Evolutionary conservation across 2,797 vertebrate genomes (phyloP), one percentile per base, ranked within the genome.

Genomic region (Enteromius unitaeniatus): DNA sequence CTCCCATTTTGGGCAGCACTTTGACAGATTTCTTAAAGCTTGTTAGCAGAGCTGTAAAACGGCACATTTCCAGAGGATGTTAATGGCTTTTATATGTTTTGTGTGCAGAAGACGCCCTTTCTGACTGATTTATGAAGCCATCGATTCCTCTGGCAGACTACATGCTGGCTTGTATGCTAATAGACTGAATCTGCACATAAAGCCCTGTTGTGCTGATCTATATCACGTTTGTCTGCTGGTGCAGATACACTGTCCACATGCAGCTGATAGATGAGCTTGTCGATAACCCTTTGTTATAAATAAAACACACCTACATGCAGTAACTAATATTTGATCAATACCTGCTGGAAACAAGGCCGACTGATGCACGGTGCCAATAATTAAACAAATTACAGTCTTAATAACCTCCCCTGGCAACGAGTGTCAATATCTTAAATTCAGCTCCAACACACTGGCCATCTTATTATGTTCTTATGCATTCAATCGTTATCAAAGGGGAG

Each of bases 101-200:
- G 93, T 92, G 88, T 87, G 89, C 85, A 84, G 87, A 91, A 91
- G 90, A 90, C 90, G 89, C 68, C 90, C 92, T 91, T 93, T 93
- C 89, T 47, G 90, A 84, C 73, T 76, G 91, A 94, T 95, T 94
- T 93, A 95, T 92, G 90, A 89, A 60, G n/a, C 68, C 93, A 95
- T 94, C 69, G 92, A 94, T 93, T 90, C 75, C 84, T 84, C 84
- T 84, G 53, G 84, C 88, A 89, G 90, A 91, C 89, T 91, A 93
- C 90, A 90, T 93, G 91, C 89, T 89, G 89, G 90, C 90, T 90
- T 91, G 80, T 93, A 94, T 94, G 93, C 92, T 94, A 95, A 95
- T 94, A 91, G 91, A 90, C 86, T 89, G 88, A 93, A 91, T 93
- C 91, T 93, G 87, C 88, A 89, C 91, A 91, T 85, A 91, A 90